Evolutionary conservation across 92 coral and sea anemone species (phyloP), one percentile per base, ranked within the genome.

Genomic region (Plumapathes pennacea): DNA sequence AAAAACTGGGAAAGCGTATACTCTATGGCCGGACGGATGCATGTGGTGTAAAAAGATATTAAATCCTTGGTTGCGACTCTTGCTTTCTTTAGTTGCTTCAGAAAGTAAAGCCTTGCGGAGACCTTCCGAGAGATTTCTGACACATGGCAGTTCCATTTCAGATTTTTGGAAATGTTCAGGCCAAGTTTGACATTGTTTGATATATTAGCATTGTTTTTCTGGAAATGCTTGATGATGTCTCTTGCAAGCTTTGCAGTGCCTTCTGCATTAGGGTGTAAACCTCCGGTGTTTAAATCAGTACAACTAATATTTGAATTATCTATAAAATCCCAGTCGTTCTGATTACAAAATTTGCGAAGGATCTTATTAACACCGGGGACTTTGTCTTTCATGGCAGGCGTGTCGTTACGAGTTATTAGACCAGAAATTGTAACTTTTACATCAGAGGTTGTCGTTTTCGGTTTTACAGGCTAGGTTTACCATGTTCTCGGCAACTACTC

Each of bases 291-390:
- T 32, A 54, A 32, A 21, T 20, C 38, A 33, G 60, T 33, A 10
- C 10, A 2, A 21, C 43, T 33, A 54, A 54, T 54, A 45, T 54
- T 54, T 2, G 60, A 54, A 31, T 53, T 41, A 19, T 44, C 50
- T 19, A 44, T 27, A 8, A 44, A n/a, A 38, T 27, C 78, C 71
- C 57, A 11, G 57, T 54, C 25, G 52, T 75, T 75, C 25, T 75
- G 61, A 7, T 0, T 0, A 46, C 61, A 54, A 22, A 1, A 19
- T 7, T 33, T 32, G 15, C 39, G 36, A 10, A 54, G 61, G 25
- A 54, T 22, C 25, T 19, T 33, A 46, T 54, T 54, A 10, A 54
- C 61, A 4, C 12, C 45, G 13, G 60, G 18, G 20, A 54, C 18
- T 54, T 54, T 20, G 21, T 26, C 0, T 0, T 30, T 46, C 9